Percentiles rank a stretch among this genome's conserved stretches.
Conservation (phyloP, 2,113 vertebrate species). For the Lathamus discolor region DNA sequence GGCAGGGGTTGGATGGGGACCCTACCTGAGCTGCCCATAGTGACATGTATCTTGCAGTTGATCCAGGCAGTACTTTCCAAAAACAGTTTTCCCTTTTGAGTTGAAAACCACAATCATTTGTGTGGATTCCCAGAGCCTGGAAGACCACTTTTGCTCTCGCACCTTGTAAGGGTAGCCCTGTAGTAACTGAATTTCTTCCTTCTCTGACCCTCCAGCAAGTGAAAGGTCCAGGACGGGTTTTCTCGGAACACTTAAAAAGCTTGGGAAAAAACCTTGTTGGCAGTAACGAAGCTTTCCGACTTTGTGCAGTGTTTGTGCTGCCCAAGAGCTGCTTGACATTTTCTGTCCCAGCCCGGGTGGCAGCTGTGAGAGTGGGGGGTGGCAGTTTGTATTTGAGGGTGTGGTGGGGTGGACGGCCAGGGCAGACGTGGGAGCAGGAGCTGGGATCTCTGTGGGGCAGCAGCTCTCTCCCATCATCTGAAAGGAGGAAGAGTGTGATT, state of each 20-base stretch:
- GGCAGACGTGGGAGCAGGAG: background rate
- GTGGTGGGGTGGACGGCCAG: rapidly evolving
- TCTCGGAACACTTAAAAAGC: background rate
- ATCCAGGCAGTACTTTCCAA: background rate
- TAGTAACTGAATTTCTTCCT: background rate
- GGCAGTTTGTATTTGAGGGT: background rate
- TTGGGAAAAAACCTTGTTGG: background rate
- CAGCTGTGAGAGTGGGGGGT: rapidly evolving
- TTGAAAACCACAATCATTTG: background rate
- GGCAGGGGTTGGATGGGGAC: too few relatives aligned
- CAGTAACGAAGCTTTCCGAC: background rate
- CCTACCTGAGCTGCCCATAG: background rate
- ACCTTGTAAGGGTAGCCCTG: background rate
- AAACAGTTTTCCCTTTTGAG: background rate
- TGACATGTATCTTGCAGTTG: rapidly evolving
- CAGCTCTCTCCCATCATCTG: background rate
- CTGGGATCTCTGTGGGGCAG: background rate
- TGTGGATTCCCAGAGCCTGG: background rate
- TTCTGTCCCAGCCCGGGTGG: background rate
- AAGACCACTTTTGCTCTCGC: background rate
- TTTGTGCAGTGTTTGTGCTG: background rate
- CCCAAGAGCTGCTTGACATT: conserved; percentile 53
- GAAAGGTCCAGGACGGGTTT: background rate
- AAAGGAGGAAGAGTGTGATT: background rate
- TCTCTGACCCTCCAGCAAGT: rapidly evolving